phyloP scores from a whole-genome alignment of 2,888 invertebrate species.

The Plagodis pulveraria region DNA sequence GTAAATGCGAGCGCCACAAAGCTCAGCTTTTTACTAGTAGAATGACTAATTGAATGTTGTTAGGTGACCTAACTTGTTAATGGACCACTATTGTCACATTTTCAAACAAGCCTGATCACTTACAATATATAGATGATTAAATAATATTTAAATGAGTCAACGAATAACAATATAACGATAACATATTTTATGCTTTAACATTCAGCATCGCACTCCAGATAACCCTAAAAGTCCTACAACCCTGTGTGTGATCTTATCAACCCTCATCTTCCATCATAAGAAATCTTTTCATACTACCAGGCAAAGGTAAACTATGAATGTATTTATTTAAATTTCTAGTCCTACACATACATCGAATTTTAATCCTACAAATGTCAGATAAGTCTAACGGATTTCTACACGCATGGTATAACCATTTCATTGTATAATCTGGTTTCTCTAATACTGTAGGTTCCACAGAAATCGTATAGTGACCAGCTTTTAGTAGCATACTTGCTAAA shows the following conservation, averaged over 20 bases:
- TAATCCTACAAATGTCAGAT: slow-evolving; percentile 84
- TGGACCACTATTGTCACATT: too few relatives aligned
- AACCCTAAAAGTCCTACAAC: too few relatives aligned
- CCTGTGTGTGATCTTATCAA: slow-evolving; percentile 13
- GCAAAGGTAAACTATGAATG: slow-evolving; percentile 78
- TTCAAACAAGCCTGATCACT: too few relatives aligned
- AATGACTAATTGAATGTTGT: too few relatives aligned
- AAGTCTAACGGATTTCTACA: slow-evolving; percentile 80
- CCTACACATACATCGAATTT: slow-evolving; percentile 66
- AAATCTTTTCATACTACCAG: slow-evolving; percentile 82
- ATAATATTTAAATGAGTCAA: too few relatives aligned
- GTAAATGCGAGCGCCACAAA: too few relatives aligned
- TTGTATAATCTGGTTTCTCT: slow-evolving; percentile 41
- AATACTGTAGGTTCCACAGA: slow-evolving; percentile 32
- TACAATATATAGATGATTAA: too few relatives aligned
- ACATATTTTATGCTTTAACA: too few relatives aligned
- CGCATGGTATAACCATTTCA: slow-evolving; percentile 68
- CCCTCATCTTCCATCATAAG: slow-evolving; percentile 84
- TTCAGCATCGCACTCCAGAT: too few relatives aligned
- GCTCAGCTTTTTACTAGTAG: too few relatives aligned
- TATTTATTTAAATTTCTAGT: slow-evolving; percentile 65
- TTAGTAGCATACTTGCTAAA: slow-evolving; percentile 67
- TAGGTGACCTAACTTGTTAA: too few relatives aligned
- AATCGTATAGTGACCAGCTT: slow-evolving; percentile 65
- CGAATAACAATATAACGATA: too few relatives aligned